Base-by-base conservation (phyloP, 2,113 vertebrate species). In the Camelus bactrianus region DNA sequence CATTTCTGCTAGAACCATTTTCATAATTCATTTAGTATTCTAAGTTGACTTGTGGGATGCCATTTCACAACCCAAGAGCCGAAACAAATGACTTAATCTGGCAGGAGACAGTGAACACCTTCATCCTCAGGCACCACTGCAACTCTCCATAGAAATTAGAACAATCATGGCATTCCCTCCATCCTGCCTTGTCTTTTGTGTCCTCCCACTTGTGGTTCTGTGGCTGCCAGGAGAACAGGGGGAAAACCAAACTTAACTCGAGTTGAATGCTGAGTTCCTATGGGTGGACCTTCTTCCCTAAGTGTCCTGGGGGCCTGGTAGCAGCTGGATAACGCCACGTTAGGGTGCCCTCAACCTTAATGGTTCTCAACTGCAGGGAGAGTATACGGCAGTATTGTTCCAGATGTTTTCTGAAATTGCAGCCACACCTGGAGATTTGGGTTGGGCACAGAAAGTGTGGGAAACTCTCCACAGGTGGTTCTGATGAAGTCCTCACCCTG, bases 1-100 rank as follows among this genome's bases (percentile, higher is more conserved):
- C 5, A 4, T 64, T 95, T 95, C 91, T 95, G 93, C 46, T 82
- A 70, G 32, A 67, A 48, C 62, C 46, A 85, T 92, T 89, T 90
- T 82, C 50, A 19, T 46, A 82, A 77, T 79, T 95, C 38, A 58
- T 86, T 96, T 94, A 77, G 42, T 56, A 86, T 73, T 77, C n/a
- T 85, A 69, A 46, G 35, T 79, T 67, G 60, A 56, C 67, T 30
- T 89, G 24, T 60, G 42, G 54, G 72, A 32, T 77, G 56, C 46
- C 20, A 73, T 88, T 65, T 96, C 64, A 50, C 75, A 67, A 77
- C 56, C 79, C 60, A 54, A 73, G 79, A 79, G 48, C 69, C 17
- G 64, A 95, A 96, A 82, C 19, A 4, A 93, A 79, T 54, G 30
- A 35, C 8, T 60, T 88, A 38, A 17, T 87, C 79, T 79, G 77